Evolutionary conservation across 2,888 invertebrate genomes (phyloP).

Genomic region (Drosophila imparisetae): DNA sequence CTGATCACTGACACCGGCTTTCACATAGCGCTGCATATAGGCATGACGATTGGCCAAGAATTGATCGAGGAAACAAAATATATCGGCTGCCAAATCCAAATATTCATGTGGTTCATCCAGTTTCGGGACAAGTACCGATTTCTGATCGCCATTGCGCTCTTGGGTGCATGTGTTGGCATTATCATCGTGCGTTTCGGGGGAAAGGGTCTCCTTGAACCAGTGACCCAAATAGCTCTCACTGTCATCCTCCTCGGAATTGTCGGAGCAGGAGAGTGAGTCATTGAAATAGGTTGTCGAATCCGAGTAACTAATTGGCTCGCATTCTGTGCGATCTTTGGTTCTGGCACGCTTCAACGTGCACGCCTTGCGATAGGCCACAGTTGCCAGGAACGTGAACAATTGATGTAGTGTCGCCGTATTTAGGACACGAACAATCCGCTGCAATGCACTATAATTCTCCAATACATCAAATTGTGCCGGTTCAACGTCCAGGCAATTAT

Average conservation of each 20-base stretch:
- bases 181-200: conserved; percentile 86
- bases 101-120: conserved; percentile 94
- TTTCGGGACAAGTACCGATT: conserved; percentile 88
- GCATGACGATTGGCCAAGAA: conserved; percentile 86
- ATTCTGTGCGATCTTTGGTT: conserved; percentile 91
- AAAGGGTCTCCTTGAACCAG: conserved; percentile 97
- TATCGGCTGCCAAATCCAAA: conserved; percentile 93
- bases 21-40: conserved; percentile 88
- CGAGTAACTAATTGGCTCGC: conserved; percentile 93
- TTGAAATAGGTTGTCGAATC: conserved; percentile 98
- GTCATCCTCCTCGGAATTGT: conserved; percentile 94
- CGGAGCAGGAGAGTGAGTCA: conserved; percentile 95
- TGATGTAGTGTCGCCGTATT: conserved; percentile 86
- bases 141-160: conserved; percentile 86
- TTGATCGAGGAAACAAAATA: conserved; percentile 94
- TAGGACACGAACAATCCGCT: conserved; percentile 86
- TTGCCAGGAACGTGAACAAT: conserved; percentile 94
- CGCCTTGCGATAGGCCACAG: conserved; percentile 95
- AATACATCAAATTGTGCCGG: conserved; percentile 85
- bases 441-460: conserved; percentile 84
- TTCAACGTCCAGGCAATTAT: conserved; percentile 58
- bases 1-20: conserved; percentile 90
- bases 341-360: conserved; percentile 92
- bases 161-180: conserved; percentile 86
- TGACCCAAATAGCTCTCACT: conserved; percentile 87